Percentiles rank a stretch among this genome's conserved stretches.
Evolutionary conservation across 2,797 vertebrate genomes (phyloP).

Genomic region (Acanthurus lineatus): DNA sequence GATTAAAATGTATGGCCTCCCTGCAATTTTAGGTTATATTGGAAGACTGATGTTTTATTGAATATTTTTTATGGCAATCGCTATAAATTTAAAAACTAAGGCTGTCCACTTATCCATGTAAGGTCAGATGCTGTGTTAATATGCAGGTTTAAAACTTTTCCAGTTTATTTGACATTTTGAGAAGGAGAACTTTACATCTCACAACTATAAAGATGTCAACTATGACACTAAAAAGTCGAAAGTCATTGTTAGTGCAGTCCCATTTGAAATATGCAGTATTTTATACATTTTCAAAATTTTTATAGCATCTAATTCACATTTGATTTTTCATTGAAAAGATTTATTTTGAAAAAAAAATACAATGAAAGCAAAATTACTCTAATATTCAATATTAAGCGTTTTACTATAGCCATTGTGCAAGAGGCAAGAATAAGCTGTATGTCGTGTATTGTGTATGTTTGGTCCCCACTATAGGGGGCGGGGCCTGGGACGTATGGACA

Average conservation of each 20-base stretch:
- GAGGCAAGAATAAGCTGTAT: too few relatives aligned
- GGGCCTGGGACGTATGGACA: conserved; percentile 20
- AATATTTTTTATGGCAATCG: neutral
- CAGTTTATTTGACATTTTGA: neutral
- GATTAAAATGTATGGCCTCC: neutral
- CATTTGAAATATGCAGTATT: too few relatives aligned
- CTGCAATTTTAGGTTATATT: neutral
- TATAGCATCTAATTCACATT: too few relatives aligned
- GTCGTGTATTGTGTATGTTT: neutral
- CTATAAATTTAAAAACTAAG: neutral
- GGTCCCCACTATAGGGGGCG: conserved; percentile 21
- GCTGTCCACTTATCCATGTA: neutral
- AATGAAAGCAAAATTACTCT: too few relatives aligned
- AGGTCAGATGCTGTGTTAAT: neutral
- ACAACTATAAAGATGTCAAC: neutral
- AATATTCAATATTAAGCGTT: too few relatives aligned
- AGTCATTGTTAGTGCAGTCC: too few relatives aligned
- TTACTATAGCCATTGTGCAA: too few relatives aligned
- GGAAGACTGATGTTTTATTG: too few relatives aligned
- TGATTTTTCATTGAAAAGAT: too few relatives aligned
- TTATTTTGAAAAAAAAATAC: too few relatives aligned
- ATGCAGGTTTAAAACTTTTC: neutral
- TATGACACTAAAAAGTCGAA: too few relatives aligned
- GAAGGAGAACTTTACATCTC: neutral
- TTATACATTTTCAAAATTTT: too few relatives aligned